Evolutionary conservation across 2,888 invertebrate species (phyloP).

Genomic region (Drosophila formosana): DNA sequence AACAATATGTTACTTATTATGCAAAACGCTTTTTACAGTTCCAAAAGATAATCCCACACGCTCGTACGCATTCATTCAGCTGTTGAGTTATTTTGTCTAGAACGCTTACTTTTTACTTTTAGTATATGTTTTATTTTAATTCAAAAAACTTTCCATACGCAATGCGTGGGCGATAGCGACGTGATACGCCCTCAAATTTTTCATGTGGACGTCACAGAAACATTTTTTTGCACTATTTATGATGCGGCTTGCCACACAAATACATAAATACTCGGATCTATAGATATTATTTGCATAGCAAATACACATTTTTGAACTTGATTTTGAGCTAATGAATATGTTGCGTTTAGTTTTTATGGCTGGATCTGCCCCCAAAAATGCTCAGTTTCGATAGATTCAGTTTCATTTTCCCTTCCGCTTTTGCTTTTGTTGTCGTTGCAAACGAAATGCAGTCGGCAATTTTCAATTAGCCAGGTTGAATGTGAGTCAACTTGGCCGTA

Average conservation of each 20-base stretch:
- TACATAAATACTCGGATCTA: not conserved
- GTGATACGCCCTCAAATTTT: constrained; percentile 32
- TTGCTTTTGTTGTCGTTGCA: constrained; percentile 29
- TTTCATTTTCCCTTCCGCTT: not conserved
- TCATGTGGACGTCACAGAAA: constrained; percentile 48
- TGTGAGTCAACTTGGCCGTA: constrained; percentile 34
- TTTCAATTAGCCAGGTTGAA: constrained; percentile 17
- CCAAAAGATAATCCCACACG: not conserved
- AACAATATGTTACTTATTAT: constrained; percentile 3
- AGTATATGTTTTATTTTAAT: constrained; percentile 23
- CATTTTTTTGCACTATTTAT: constrained; percentile 23
- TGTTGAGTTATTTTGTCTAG: constrained; percentile 28
- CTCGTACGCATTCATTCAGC: constrained; percentile 18
- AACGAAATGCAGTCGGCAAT: constrained; percentile 41
- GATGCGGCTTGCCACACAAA: constrained; percentile 9
- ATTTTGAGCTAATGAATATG: constrained; percentile 26
- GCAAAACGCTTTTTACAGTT: not conserved
- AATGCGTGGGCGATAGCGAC: constrained; percentile 49
- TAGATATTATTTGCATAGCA: constrained; percentile 10
- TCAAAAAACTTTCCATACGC: constrained; percentile 15
- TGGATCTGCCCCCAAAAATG: not conserved
- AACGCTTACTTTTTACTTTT: constrained; percentile 5
- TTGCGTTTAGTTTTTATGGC: not conserved
- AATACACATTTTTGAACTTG: constrained; percentile 52
- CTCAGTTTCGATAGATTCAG: not conserved